Evolutionary conservation across 1,140 invertebrate species (phyloP).

Genomic region (Cataglyphis hispanica): DNA sequence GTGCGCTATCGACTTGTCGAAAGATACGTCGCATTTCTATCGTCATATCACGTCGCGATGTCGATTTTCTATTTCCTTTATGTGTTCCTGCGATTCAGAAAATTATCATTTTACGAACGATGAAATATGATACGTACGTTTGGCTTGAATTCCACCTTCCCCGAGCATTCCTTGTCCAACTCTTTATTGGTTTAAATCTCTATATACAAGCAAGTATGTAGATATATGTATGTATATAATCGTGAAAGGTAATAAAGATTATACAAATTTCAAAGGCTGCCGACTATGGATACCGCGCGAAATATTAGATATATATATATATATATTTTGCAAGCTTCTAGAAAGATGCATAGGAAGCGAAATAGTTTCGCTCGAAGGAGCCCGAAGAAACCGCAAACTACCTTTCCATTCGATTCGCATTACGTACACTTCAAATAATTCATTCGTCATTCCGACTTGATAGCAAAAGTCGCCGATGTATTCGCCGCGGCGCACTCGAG

Average conservation of each 20-base stretch:
- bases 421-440: constrained; percentile 40
- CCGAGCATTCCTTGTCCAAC: background rate
- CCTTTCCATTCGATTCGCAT: background rate
- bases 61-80: constrained; percentile 47
- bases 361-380: background rate
- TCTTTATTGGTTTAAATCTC: background rate
- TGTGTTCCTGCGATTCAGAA: constrained; percentile 49
- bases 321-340: background rate
- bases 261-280: constrained; percentile 6
- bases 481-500: background rate
- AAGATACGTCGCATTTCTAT: constrained; percentile 39
- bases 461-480: background rate
- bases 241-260: constrained; percentile 7
- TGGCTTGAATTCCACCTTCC: constrained; percentile 24
- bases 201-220: too few species aligned
- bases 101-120: constrained; percentile 58
- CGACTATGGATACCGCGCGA: background rate
- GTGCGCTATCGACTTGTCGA: constrained; percentile 42
- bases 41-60: constrained; percentile 50
- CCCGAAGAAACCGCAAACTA: background rate
- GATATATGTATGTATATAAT: too few species aligned
- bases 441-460: constrained; percentile 20
- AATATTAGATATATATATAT: too few species aligned
- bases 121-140: constrained; percentile 47
- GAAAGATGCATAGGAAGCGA: background rate